These are phyloP conservation scores for Lagocephalus sceleratus DNA, from an alignment of 2,797 vertebrate species.

Conservation along the genomic window DNA sequence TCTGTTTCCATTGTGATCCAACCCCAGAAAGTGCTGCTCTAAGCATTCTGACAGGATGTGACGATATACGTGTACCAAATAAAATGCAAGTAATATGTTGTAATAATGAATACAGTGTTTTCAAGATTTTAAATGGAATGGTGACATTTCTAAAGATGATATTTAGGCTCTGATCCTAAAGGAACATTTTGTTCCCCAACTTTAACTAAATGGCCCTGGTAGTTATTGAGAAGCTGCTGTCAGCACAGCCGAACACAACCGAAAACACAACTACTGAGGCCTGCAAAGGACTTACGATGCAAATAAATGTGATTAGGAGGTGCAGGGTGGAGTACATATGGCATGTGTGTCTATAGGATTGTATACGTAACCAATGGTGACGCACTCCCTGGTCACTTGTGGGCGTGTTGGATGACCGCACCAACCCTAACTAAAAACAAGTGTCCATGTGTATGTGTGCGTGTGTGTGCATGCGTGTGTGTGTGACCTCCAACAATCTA, in stretches of 20 bases:
- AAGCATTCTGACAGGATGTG: too few relatives aligned
- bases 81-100: too few relatives aligned
- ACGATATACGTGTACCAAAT: too few relatives aligned
- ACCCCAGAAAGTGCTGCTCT: not conserved
- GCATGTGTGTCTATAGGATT: constrained; percentile 1
- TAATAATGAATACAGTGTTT: too few relatives aligned
- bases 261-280: not conserved
- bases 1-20: not conserved
- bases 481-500: constrained; percentile 47
- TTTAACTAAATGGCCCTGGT: too few relatives aligned
- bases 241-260: too few relatives aligned
- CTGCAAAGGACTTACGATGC: constrained; percentile 4
- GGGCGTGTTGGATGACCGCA: constrained; percentile 46
- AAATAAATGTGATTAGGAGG: constrained; percentile 5
- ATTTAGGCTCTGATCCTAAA: too few relatives aligned
- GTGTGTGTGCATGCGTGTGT: too few relatives aligned
- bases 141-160: too few relatives aligned
- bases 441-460: constrained; percentile 53
- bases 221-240: too few relatives aligned
- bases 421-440: constrained; percentile 56
- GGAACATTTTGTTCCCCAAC: too few relatives aligned
- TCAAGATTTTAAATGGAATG: too few relatives aligned
- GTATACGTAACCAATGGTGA: constrained; percentile 34
- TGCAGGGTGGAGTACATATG: constrained; percentile 17
- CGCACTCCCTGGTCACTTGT: constrained; percentile 51